These are phyloP conservation scores for Phacellophora camtschatica DNA, from an alignment of 30 jellyfish, hydroid and myxozoan genomes.

Conservation along the genomic window DNA sequence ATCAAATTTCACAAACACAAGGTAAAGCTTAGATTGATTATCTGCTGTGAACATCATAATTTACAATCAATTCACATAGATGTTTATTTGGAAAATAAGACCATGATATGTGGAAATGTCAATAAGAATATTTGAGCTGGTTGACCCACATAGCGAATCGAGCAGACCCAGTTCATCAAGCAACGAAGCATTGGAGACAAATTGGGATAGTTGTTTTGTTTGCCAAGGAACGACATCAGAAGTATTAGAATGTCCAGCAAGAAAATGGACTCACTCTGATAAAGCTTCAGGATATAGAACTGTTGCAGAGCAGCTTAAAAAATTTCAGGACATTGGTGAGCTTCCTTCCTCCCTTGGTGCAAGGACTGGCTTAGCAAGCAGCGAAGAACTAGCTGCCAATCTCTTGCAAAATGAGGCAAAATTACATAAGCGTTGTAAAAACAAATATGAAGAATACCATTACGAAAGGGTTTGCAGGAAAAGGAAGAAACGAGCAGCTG, in stretches of 20 bases:
- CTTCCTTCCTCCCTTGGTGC: neutral
- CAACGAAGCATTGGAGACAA: neutral
- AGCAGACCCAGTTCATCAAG: constrained; percentile 1
- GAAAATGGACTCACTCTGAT: neutral
- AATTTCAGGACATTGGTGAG: neutral
- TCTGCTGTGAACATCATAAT: too few relatives aligned
- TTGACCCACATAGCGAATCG: neutral
- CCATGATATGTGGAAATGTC: constrained; percentile 4
- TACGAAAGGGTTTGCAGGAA: constrained; percentile 12
- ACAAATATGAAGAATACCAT: constrained; percentile 4
- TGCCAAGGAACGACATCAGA: neutral
- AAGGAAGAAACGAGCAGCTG: neutral
- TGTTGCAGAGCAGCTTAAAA: neutral
- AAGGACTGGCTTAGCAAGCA: neutral
- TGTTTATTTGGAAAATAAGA: neutral
- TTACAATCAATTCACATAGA: too few relatives aligned
- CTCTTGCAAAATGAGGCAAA: neutral
- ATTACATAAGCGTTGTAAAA: constrained; percentile 3
- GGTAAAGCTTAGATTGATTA: too few relatives aligned
- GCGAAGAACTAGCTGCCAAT: neutral
- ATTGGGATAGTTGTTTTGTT: neutral
- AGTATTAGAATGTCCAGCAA: neutral
- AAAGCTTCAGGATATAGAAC: neutral
- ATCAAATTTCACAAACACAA: too few relatives aligned
- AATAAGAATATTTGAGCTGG: neutral